Evolutionary conservation across 2,797 vertebrate species (phyloP).

Genomic region (Garrulus glandarius): DNA sequence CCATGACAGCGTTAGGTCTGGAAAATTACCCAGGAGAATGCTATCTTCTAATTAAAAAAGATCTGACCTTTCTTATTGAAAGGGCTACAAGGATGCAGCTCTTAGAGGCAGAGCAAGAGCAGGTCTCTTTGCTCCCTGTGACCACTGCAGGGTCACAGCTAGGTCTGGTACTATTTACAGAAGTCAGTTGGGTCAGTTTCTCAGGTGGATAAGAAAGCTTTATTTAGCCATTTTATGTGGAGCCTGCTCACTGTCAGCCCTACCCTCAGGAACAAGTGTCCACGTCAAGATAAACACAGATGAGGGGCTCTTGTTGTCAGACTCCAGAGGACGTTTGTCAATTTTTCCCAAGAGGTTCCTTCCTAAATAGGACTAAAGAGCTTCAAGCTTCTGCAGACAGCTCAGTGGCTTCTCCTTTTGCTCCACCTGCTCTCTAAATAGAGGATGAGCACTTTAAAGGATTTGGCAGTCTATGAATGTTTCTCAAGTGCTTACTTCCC

Average conservation of each 20-base stretch:
- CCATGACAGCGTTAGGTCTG: not conserved
- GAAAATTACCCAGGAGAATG: not conserved
- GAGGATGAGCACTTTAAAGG: not conserved
- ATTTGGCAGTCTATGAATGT: not conserved
- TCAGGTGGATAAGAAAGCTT: not conserved
- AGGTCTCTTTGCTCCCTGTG: not conserved
- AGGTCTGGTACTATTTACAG: not conserved
- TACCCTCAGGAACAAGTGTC: not conserved
- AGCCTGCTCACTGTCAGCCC: not conserved
- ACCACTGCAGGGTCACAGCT: not conserved
- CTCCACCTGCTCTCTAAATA: not conserved
- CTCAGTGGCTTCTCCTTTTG: not conserved
- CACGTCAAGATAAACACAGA: not conserved
- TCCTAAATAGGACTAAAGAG: not conserved
- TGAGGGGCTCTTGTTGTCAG: not conserved
- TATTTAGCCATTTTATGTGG: not conserved
- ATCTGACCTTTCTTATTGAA: not conserved
- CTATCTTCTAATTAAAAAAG: not conserved
- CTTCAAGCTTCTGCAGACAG: not conserved
- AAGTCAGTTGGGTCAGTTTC: not conserved
- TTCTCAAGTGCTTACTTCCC: slow-evolving; percentile 7
- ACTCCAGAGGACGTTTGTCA: not conserved
- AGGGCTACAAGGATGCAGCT: not conserved
- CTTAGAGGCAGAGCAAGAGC: not conserved
- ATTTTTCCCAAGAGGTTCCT: not conserved